Evolutionary conservation across 2,113 vertebrate species (phyloP), one percentile per base, ranked within the genome.

Genomic region (Hippolais icterina): DNA sequence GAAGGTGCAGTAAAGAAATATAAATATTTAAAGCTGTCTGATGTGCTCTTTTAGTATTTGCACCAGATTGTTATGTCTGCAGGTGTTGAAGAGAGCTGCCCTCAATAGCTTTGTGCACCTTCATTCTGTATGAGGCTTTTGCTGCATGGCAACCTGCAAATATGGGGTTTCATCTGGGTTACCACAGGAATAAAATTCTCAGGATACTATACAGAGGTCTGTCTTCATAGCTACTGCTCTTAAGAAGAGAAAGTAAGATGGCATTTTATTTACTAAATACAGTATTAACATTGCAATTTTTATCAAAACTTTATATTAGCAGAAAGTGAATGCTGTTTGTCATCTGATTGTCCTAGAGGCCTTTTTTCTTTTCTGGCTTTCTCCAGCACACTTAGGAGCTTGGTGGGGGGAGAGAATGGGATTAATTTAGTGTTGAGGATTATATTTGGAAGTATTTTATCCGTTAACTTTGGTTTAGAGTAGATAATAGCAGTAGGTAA

Each of bases 401-500:
- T 74, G 80, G n/a, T n/a, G 59, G 54, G 74, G 64, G 68, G 18
- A 84, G 66, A 94, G 64, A 76, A 69, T 22, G 89, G 50, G 74
- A n/a, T 83, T 39, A 78, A 57, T 5, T 75, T 54, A 86, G 75
- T 63, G 75, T 85, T 77, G 47, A 95, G 80, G 65, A 24, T 92
- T 84, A n/a, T 37, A 23, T 72, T 93, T 90, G 71, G 65, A 89
- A 84, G 29, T 92, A 87, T 50, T 86, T 79, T 81, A 25, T 83
- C 66, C 27, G 1, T 79, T 96, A 87, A 90, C 44, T 82, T 59
- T 24, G 95, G 95, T 90, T 94, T 77, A 96, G 96, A 83, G 83
- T 94, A 97, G 95, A 74, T 93, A 84, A 82, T 87, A 96, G 97
- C 94, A 97, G 20, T 91, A 97, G 97, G 96, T 97, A 94, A 97